Base-by-base conservation (phyloP, 2,113 vertebrate species). In the Tautogolabrus adspersus region DNA sequence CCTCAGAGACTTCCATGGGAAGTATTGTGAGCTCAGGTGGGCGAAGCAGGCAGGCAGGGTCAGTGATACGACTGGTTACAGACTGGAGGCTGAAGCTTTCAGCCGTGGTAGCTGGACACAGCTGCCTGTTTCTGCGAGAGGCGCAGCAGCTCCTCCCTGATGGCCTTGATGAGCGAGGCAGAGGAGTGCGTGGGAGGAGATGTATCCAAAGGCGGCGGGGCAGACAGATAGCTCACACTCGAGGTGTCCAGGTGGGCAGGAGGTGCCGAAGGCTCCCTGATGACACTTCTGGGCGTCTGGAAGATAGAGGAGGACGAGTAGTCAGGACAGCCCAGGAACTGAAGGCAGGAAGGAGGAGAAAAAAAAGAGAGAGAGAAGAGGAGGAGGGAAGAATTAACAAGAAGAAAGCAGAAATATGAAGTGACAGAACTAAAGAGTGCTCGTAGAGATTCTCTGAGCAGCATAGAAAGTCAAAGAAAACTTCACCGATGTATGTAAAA, bases 91-190 rank as follows among this genome's bases (percentile, higher is more conserved):
- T 10, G 49, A 58, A 54, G 71, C 95, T 34, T 96, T 94, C 97
- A 99, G 87, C 97, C 98, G 82, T 97, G 97, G 94, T 97, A 97
- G 94, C 94, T 95, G 87, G 96, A 93, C 82, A 96, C 94, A 0
- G 96, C 64, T 6, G 95, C 95, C 94, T 99, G 98, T 92, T 98
- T 99, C 94, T 98, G 97, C 60, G 98, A 99, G 70, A 99, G 97
- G 15, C 98, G 97, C 54, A 99, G 91, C 52, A 99, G 96, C 94
- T 99, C 98, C 95, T 99, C 98, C 38, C 98, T 94, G 89, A 99
- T 99, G 79, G 97, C 98, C 95, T 98, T 98, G 93, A 99, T 99
- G 90, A 99, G 96, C 21, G 98, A 99, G 71, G 98, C 96, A 0
- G 98, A 99, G 0, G 98, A 98, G 89, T 99, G 97, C 65, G 95